Conservation (phyloP, 2,797 vertebrate genomes). For the Poeciliopsis infans region DNA sequence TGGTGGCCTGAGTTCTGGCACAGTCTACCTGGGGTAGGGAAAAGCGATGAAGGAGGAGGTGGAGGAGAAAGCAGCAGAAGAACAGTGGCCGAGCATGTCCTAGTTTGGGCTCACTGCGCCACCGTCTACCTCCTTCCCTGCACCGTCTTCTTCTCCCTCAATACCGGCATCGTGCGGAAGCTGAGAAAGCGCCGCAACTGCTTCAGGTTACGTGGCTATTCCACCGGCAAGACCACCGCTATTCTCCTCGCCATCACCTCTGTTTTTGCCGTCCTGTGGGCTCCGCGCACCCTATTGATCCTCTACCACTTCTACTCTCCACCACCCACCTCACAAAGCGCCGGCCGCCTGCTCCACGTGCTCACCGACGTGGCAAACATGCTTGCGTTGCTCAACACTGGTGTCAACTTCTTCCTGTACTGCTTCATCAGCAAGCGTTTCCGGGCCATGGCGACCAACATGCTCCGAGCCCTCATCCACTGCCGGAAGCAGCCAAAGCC, state of each 20-base stretch:
- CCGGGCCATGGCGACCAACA: constrained; percentile 91
- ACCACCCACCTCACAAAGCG: constrained; percentile 81
- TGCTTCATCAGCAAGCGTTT: constrained; percentile 99
- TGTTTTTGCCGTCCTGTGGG: constrained; percentile 94
- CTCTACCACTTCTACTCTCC: constrained; percentile 93
- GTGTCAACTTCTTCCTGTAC: constrained; percentile 98
- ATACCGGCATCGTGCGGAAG: constrained; percentile 91
- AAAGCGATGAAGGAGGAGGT: constrained; percentile 36
- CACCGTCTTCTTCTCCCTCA: constrained; percentile 94
- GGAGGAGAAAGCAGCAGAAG: constrained; percentile 65
- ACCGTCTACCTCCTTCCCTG: constrained; percentile 94
- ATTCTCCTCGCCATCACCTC: constrained; percentile 95
- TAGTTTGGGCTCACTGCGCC: constrained; percentile 94
- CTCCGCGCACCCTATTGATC: constrained; percentile 91
- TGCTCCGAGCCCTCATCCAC: constrained; percentile 88
- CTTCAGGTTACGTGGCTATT: constrained; percentile 92
- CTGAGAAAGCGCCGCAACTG: constrained; percentile 88
- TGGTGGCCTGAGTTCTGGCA: constrained; percentile 99
- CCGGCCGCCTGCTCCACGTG: constrained; percentile 87
- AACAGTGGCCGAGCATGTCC: constrained; percentile 87
- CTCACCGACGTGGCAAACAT: constrained; percentile 93
- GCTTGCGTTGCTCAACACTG: constrained; percentile 95
- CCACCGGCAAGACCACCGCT: constrained; percentile 94
- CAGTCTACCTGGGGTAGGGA: constrained; percentile 71
- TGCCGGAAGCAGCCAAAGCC: constrained; percentile 89